A percentile compares a stretch with the other conserved stretches of the same genome.
Conservation (phyloP, 2,888 invertebrate genomes). For the Dexiosoma caninum region DNA sequence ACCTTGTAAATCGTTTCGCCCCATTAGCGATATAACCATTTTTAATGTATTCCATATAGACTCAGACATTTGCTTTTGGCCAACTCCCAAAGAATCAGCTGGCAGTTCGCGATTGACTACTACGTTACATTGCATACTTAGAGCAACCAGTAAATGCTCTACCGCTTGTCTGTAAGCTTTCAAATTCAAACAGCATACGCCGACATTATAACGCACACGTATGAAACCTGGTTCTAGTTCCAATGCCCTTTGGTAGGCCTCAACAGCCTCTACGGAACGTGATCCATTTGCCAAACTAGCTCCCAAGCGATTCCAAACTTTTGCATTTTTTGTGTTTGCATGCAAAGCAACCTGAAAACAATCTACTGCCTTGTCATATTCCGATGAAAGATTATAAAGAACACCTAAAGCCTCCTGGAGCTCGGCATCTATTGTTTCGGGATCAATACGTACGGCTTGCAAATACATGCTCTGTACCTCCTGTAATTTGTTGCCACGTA, state of each 20-base stretch:
- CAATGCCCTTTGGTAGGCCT: slow-evolving; percentile 95
- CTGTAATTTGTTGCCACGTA: slow-evolving; percentile 78
- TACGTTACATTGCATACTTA: slow-evolving; percentile 90
- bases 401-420: slow-evolving; percentile 97
- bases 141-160: slow-evolving; percentile 94
- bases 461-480: slow-evolving; percentile 87
- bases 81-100: slow-evolving; percentile 75
- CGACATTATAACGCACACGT: slow-evolving; percentile 97
- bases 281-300: slow-evolving; percentile 98
- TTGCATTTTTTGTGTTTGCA: slow-evolving; percentile 86
- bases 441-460: slow-evolving; percentile 87
- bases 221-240: slow-evolving; percentile 96
- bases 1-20: slow-evolving; percentile 82
- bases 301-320: slow-evolving; percentile 97
- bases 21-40: slow-evolving; percentile 91
- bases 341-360: slow-evolving; percentile 95
- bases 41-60: slow-evolving; percentile 96
- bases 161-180: slow-evolving; percentile 96
- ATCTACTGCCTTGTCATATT: slow-evolving; percentile 97
- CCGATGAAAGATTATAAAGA: slow-evolving; percentile 94
- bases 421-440: slow-evolving; percentile 88
- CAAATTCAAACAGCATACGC: slow-evolving; percentile 97
- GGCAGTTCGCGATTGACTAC: slow-evolving; percentile 80
- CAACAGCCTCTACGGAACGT: slow-evolving; percentile 95
- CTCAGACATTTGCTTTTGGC: slow-evolving; percentile 85